Percentiles rank a stretch among this genome's conserved stretches.
phyloP scores from a whole-genome alignment of 2,113 vertebrate genomes.

The Uria aalge region DNA sequence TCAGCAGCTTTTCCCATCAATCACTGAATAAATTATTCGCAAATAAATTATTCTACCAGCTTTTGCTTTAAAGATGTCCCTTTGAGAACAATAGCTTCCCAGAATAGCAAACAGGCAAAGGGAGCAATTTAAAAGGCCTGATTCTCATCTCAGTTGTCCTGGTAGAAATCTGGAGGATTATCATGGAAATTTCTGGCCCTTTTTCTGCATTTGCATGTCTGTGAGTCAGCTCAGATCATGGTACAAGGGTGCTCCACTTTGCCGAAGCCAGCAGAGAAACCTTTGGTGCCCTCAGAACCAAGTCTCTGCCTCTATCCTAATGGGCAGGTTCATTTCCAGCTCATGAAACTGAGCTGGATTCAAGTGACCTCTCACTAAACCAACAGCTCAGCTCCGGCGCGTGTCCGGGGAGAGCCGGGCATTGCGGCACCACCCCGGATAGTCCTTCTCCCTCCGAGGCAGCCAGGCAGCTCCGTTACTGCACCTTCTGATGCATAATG shows the following conservation, averaged over 20 bases:
- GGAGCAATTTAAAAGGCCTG: conserved; percentile 27
- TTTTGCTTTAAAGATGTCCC: conserved; percentile 63
- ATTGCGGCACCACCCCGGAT: not conserved
- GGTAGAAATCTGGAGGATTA: not conserved
- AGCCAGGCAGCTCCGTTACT: not conserved
- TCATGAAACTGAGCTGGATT: not conserved
- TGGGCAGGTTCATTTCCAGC: not conserved
- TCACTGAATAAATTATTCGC: conserved; percentile 67
- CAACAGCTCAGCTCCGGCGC: fast-evolving
- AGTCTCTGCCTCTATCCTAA: fast-evolving
- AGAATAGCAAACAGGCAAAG: conserved; percentile 57
- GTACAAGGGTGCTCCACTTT: not conserved
- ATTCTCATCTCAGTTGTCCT: not conserved
- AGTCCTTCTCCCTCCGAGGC: not conserved
- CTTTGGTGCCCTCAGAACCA: not conserved
- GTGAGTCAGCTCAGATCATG: not conserved
- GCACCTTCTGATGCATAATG: not conserved
- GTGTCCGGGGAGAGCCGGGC: fast-evolving
- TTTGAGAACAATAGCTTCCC: conserved; percentile 65
- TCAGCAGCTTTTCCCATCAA: conserved; percentile 65
- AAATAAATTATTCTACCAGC: conserved; percentile 63
- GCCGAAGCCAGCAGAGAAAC: not conserved
- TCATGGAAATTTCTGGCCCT: not conserved
- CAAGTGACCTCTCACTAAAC: not conserved
- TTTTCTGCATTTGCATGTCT: not conserved